These are phyloP conservation scores for Heliconius cydno DNA, from an alignment of 2,888 invertebrate species.

Conservation along the genomic window DNA sequence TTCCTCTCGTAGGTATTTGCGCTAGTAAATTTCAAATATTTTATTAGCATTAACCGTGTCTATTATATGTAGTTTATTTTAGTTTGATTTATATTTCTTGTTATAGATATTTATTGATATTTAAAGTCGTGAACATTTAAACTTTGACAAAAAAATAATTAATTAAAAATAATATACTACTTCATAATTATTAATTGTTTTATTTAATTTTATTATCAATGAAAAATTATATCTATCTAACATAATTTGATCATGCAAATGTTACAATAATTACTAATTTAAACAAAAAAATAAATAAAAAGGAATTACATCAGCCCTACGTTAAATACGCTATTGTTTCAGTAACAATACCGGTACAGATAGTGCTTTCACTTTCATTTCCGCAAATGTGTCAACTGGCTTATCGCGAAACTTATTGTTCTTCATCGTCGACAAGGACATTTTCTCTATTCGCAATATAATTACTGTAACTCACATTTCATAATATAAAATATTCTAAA, in stretches of 20 bases:
- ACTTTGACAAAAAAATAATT: fast-evolving
- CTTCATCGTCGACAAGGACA: conserved; percentile 68
- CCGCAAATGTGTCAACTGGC: conserved; percentile 57
- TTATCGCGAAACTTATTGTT: conserved; percentile 72
- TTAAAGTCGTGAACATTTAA: not conserved
- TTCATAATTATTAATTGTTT: not conserved
- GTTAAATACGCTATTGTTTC: conserved; percentile 34
- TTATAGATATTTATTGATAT: not conserved
- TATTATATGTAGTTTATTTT: not conserved
- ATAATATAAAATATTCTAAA: too few species aligned
- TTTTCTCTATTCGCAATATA: conserved; percentile 49
- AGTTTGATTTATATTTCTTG: not conserved
- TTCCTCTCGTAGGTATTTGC: conserved; percentile 71
- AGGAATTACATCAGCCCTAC: conserved; percentile 7
- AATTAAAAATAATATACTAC: not conserved
- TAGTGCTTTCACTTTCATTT: conserved; percentile 75
- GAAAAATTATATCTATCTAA: not conserved
- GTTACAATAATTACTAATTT: not conserved
- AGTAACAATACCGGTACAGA: conserved; percentile 45
- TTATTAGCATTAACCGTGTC: conserved; percentile 28
- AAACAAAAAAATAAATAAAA: not conserved
- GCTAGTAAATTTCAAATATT: conserved; percentile 45
- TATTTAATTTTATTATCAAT: not conserved
- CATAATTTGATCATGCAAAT: not conserved
- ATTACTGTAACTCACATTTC: too few species aligned